phyloP scores from a whole-genome alignment of 2,797 vertebrate genomes.

The Tinamus major region DNA sequence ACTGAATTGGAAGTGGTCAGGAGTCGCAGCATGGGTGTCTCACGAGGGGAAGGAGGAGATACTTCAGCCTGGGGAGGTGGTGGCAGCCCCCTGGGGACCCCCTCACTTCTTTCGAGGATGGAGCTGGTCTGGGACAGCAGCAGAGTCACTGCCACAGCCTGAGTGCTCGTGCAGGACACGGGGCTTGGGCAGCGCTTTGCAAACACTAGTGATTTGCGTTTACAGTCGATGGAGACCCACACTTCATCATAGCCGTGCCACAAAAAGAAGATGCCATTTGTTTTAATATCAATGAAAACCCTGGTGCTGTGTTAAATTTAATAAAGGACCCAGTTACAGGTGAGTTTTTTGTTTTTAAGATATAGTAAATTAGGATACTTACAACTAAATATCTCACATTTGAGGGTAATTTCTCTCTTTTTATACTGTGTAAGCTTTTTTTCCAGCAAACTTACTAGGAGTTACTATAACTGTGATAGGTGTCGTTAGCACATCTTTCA shows the following conservation, averaged over 20 bases:
- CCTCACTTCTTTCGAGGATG: background rate
- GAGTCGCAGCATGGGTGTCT: background rate
- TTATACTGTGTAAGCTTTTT: background rate
- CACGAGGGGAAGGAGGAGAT: accelerated
- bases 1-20: background rate
- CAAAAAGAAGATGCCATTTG: slow-evolving; percentile 87
- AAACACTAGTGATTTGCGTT: slow-evolving; percentile 29
- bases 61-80: background rate
- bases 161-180: background rate
- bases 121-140: background rate
- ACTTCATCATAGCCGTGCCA: slow-evolving; percentile 91
- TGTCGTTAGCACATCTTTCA: background rate
- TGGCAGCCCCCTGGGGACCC: background rate
- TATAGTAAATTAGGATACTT: background rate
- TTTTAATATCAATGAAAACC: slow-evolving; percentile 91
- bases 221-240: slow-evolving; percentile 94
- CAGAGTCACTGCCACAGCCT: background rate
- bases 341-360: slow-evolving; percentile 58
- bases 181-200: background rate
- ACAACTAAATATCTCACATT: background rate
- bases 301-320: slow-evolving; percentile 89
- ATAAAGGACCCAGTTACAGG: slow-evolving; percentile 88
- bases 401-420: background rate
- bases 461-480: background rate
- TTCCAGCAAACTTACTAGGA: background rate